Percentiles rank a stretch among this genome's conserved stretches.
Conservation (phyloP, 2,113 vertebrate genomes). For the Talpa occidentalis region DNA sequence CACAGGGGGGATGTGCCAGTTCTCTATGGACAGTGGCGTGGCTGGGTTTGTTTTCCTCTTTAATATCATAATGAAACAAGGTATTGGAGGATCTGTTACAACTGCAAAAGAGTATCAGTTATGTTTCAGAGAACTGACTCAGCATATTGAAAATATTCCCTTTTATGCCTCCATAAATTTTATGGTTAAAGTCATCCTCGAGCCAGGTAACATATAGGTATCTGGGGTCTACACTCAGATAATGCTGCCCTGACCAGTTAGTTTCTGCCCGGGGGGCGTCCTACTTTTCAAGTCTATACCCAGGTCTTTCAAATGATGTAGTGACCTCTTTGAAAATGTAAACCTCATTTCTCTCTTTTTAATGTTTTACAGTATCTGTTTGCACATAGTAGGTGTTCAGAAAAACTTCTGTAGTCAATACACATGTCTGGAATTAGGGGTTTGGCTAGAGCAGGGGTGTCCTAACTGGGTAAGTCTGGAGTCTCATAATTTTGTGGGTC, state of each 20-base stretch:
- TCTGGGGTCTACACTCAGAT: no score
- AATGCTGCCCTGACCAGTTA: neutral
- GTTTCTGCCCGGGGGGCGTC: neutral
- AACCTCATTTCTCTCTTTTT: neutral
- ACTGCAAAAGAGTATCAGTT: neutral
- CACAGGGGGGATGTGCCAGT: no score
- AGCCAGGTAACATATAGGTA: fast-evolving
- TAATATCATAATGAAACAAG: no score
- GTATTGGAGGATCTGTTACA: no score
- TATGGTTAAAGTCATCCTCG: neutral
- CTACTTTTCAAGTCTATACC: neutral
- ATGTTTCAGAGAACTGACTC: neutral
- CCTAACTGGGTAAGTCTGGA: neutral
- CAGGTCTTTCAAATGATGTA: neutral
- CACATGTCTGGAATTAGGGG: neutral
- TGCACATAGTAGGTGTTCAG: neutral
- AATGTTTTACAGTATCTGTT: neutral
- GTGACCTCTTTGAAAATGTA: neutral
- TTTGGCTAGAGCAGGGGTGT: neutral
- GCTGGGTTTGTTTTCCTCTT: no score
- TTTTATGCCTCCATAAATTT: neutral
- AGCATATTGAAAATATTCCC: neutral
- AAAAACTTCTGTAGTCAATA: neutral
- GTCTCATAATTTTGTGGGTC: neutral
- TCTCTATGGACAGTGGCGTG: no score